A percentile compares a stretch with the other conserved stretches of the same genome.
These are phyloP conservation scores for Gymnopithys bicolor DNA, from an alignment of 2,797 vertebrate species.

Conservation along the genomic window DNA sequence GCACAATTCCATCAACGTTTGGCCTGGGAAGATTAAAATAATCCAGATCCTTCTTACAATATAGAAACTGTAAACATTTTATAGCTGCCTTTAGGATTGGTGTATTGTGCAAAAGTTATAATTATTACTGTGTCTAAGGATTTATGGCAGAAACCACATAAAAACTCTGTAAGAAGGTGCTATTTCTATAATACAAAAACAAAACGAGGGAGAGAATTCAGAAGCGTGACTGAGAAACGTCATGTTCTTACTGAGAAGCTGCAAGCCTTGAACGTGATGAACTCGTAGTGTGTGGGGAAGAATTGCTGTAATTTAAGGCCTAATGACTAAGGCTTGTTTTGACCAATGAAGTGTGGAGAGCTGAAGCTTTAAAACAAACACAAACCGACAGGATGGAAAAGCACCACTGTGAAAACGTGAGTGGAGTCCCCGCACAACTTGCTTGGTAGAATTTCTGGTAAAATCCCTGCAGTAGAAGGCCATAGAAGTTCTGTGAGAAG, in stretches of 20 bases:
- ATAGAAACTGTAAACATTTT: slow-evolving; percentile 88
- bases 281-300: slow-evolving; percentile 77
- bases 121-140: slow-evolving; percentile 80
- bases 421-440: slow-evolving; percentile 79
- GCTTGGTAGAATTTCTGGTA: slow-evolving; percentile 80
- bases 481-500: slow-evolving; percentile 74
- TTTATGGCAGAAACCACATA: slow-evolving; percentile 83
- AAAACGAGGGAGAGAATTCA: slow-evolving; percentile 72
- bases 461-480: slow-evolving; percentile 96
- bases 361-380: slow-evolving; percentile 75
- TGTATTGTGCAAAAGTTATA: slow-evolving; percentile 94
- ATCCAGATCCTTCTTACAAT: slow-evolving; percentile 80
- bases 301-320: slow-evolving; percentile 80
- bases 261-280: slow-evolving; percentile 76
- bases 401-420: slow-evolving; percentile 81
- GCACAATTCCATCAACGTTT: slow-evolving; percentile 76
- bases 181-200: slow-evolving; percentile 79
- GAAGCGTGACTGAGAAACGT: slow-evolving; percentile 68
- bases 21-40: slow-evolving; percentile 81
- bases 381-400: slow-evolving; percentile 80
- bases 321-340: slow-evolving; percentile 89
- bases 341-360: slow-evolving; percentile 76
- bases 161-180: slow-evolving; percentile 84
- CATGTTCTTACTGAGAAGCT: slow-evolving; percentile 75
- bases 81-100: slow-evolving; percentile 95